Base-by-base conservation (phyloP, 2,797 vertebrate genomes). In the Mormyrus proboscirostris region DNA sequence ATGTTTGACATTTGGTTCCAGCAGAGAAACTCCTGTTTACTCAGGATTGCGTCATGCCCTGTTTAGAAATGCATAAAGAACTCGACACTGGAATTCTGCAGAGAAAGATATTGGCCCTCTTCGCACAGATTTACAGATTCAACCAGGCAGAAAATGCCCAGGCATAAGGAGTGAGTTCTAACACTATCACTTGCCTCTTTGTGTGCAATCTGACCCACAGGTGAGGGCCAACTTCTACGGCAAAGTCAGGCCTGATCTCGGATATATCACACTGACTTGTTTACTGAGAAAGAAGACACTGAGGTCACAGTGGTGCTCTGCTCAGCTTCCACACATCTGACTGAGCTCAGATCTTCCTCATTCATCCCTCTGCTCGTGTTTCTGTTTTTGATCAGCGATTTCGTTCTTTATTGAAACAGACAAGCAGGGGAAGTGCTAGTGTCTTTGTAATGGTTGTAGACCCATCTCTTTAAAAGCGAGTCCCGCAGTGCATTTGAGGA, bases 1-100 rank as follows among this genome's bases (percentile, higher is more conserved):
- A 87, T 87, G 53, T 87, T 57, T 57, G 85, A 57, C 50, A 87
- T 87, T 57, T 87, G 53, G 85, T 59, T 87, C 85, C 85, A 59
- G 85, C 85, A 59, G 51, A 55, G 85, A 57, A 53, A 55, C 22
- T 87, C 53, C 53, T 57, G 85, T 87, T 87, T 87, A 57, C 84
- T 86, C 50, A 14, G 84, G 12, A 33, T 86, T 86, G 84, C 85
- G 85, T 87, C 53, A 87, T 87, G 85, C 33, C 29, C 51, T 59
- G 53, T n/a, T 87, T 41, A 16, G 53, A 87, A 38, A 51, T 19
- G 85, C 85, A 38, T 57, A 53, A 87, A 87, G 85, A 41, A 87
- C 4, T 57, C 3, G 53, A 59, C 14, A 57, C 25, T 33, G 85
- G 53, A 87, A 41, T 57, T 87, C 85, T 41, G 25, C 53, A 41